phyloP scores from a whole-genome alignment of 53 echinoderm and acorn worm species.

The Antedon mediterranea region DNA sequence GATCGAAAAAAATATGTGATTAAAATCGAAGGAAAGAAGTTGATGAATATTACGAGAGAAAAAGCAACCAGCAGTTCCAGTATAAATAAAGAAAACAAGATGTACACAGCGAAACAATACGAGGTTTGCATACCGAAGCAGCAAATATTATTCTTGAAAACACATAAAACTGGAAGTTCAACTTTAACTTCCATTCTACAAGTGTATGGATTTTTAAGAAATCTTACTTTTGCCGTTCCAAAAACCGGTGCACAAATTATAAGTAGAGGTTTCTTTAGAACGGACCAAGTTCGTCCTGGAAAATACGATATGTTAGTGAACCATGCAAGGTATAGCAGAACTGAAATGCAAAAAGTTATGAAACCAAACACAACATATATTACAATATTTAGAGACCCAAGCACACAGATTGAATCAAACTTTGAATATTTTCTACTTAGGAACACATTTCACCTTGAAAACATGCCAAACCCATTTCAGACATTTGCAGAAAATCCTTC shows the following conservation, averaged over 20 bases:
- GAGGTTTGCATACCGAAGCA: background rate
- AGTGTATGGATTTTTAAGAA: background rate
- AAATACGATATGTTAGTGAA: constrained; percentile 23
- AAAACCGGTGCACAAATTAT: background rate
- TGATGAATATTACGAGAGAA: no score
- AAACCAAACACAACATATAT: constrained; percentile 21
- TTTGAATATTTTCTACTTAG: constrained; percentile 31
- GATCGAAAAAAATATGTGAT: no score
- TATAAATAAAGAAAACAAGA: no score
- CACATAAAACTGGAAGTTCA: background rate
- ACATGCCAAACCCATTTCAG: background rate
- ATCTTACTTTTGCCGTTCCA: background rate
- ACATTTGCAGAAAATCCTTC: background rate
- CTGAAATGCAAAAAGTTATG: constrained; percentile 19
- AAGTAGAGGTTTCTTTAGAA: background rate
- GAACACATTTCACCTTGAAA: constrained; percentile 2
- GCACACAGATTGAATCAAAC: constrained; percentile 29
- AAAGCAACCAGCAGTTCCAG: no score
- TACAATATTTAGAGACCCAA: constrained; percentile 33
- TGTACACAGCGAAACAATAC: no score
- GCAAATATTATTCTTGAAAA: background rate
- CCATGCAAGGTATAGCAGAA: constrained; percentile 20
- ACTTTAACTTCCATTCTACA: background rate
- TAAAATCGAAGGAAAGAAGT: no score
- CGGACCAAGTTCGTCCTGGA: background rate